Base-by-base conservation (phyloP, 2,888 invertebrate species). In the Aphodius sticticus region DNA sequence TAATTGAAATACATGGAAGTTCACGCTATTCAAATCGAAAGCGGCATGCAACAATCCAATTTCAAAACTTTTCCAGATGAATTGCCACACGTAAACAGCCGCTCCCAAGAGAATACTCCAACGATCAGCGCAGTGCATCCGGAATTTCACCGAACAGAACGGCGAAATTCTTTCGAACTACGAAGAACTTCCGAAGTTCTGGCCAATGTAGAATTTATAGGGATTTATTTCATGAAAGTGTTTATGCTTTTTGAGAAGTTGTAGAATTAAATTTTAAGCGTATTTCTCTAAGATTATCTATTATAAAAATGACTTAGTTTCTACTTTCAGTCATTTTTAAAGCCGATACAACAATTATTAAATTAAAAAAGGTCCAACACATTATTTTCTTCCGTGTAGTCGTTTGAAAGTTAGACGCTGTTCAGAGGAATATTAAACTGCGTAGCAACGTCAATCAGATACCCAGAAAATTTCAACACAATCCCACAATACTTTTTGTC, bases 1-100 rank as follows among this genome's bases (percentile, higher is more conserved):
- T 53, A 53, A 53, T 53, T 53, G 53, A 53, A 53, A 12, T 53
- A 53, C 53, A 53, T 7, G 53, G 12, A 53, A 3, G 53, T 53
- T 53, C 1, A 12, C 53, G 9, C 53, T 53, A 53, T 53, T 53
- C 53, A 53, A 53, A 53, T 53, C 7, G 53, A 53, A 53, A 12
- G 53, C 53, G 53, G 53, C 53, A 53, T 53, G 53, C 53, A 53
- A 53, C 53, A 53, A 53, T 53, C 53, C 53, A 53, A 53, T 53
- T 53, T 53, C 53, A 53, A 53, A 53, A 7, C 12, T 53, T 53
- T 53, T 9, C 53, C 53, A 12, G 3, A 3, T 53, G 53, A 53
- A 53, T 5, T 53, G 53, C 53, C 12, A 9, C 3, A 53, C 9
- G 12, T 53, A 53, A 53, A 5, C 9, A 12, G 53, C 53, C 6